phyloP scores from a whole-genome alignment of 1,140 invertebrate species.

The Macrocentrus cingulum region DNA sequence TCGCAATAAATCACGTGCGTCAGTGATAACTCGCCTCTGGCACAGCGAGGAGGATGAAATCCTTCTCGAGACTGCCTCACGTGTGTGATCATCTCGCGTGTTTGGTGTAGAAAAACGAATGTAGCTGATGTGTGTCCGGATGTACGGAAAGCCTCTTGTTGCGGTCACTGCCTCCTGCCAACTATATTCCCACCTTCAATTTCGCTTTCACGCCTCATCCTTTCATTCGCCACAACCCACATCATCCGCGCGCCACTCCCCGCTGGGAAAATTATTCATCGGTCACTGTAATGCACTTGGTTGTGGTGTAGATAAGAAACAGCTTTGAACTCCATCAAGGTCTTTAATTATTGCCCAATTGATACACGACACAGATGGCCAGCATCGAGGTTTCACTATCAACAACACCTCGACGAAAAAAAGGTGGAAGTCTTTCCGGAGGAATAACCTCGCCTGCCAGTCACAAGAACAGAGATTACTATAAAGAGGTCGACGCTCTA shows the following conservation, averaged over 20 bases:
- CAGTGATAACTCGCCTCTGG: not conserved
- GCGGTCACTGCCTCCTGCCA: constrained; percentile 19
- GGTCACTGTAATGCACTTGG: not conserved
- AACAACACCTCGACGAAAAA: constrained; percentile 64
- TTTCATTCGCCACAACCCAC: constrained; percentile 11
- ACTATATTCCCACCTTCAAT: constrained; percentile 17
- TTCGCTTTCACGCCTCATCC: constrained; percentile 17
- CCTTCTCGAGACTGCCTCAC: not conserved
- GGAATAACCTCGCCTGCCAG: constrained; percentile 54
- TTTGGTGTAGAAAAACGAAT: not conserved
- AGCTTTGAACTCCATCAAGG: too few relatives aligned
- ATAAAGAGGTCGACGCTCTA: constrained; percentile 71
- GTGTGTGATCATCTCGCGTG: not conserved
- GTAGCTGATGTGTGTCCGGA: not conserved
- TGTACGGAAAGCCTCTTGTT: constrained; percentile 11
- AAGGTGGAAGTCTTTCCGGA: constrained; percentile 62
- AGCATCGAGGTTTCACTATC: constrained; percentile 81
- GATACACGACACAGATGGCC: constrained; percentile 68
- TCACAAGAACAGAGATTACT: constrained; percentile 55
- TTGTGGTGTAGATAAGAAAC: too few relatives aligned
- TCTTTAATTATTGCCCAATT: too few relatives aligned
- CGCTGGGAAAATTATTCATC: constrained; percentile 16
- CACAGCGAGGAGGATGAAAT: not conserved
- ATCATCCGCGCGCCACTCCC: constrained; percentile 17
- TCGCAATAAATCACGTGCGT: constrained; percentile 8